Evolutionary conservation across 2,797 vertebrate species (phyloP).

Genomic region (Pyrocephalus nanus): DNA sequence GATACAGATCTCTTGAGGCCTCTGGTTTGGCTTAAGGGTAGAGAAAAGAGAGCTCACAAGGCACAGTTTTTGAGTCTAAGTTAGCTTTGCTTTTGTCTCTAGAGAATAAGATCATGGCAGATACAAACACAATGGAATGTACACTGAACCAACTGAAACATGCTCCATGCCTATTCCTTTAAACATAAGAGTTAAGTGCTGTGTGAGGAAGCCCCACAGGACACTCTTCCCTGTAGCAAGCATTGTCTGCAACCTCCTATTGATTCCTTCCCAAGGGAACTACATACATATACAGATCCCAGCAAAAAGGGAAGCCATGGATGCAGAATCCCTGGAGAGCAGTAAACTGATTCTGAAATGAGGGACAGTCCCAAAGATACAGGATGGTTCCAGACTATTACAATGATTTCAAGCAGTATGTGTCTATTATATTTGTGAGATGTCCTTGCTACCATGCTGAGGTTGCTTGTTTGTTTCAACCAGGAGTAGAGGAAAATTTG

Average conservation of each 20-base stretch:
- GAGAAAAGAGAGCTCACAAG: not conserved
- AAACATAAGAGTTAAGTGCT: not conserved
- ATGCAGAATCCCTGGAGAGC: not conserved
- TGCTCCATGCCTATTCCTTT: not conserved
- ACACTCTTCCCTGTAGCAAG: not conserved
- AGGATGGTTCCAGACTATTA: not conserved
- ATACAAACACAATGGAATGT: not conserved
- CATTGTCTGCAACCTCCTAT: not conserved
- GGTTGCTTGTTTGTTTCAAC: not conserved
- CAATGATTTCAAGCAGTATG: not conserved
- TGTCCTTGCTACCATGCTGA: not conserved
- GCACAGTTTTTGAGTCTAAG: not conserved
- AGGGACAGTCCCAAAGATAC: not conserved
- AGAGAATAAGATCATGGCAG: not conserved
- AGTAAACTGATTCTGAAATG: not conserved
- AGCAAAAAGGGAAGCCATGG: not conserved
- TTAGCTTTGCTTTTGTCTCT: slow-evolving; percentile 35
- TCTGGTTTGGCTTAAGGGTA: not conserved
- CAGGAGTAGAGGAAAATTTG: not conserved
- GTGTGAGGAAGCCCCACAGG: slow-evolving; percentile 22
- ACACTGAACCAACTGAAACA: not conserved
- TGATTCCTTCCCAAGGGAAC: slow-evolving; percentile 36
- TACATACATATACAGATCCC: not conserved
- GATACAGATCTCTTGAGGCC: not conserved
- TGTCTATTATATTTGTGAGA: not conserved